Evolutionary conservation across 92 coral and sea anemone genomes (phyloP), one percentile per base, ranked within the genome.

Genomic region (Pocillopora grandis): DNA sequence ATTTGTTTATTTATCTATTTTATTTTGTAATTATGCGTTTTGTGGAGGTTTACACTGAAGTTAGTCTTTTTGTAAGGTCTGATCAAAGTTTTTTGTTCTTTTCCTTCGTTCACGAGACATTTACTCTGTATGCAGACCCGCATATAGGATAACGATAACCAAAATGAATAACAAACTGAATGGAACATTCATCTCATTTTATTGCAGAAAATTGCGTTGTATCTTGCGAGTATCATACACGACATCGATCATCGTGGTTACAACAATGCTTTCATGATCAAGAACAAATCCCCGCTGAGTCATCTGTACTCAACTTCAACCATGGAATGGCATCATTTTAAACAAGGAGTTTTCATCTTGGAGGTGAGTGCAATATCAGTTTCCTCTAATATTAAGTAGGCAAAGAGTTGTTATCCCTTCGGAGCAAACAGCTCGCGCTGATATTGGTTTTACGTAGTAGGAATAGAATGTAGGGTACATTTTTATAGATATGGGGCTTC

Each of bases 201-300:
- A 35, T 86, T 10, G 20, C 71, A 96, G 98, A 96, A 94, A 94
- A 87, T 96, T 3, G 90, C 91, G 10, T 87, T 96, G 87, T 94
- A 86, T 81, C 88, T 94, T 57, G 95, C 92, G 55, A 90, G 95
- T 36, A 78, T 96, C 13, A 87, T 95, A 77, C 99, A 96, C 80
- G 99, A 96, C 66, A 90, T 96, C 62, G 99, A 96, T 73, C 99
- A 96, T 56, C 98, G 99, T 0, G 99, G 99, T 7, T 87, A 88
- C 73, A 96, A 78, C 72, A 96, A 96, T 59, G 90, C 96, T 13
- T 96, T 96, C 82, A 91, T 94, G 94, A 87, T 89, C 15, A 84
- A 86, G 18, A 86, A 80, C 77, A 94, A 96, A 55, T 92, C 99
- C 1, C 99, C 98, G 11, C 90, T 96, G 49, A 94, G 95, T 3